phyloP scores from a whole-genome alignment of 2,113 vertebrate species.

The Conger conger region DNA sequence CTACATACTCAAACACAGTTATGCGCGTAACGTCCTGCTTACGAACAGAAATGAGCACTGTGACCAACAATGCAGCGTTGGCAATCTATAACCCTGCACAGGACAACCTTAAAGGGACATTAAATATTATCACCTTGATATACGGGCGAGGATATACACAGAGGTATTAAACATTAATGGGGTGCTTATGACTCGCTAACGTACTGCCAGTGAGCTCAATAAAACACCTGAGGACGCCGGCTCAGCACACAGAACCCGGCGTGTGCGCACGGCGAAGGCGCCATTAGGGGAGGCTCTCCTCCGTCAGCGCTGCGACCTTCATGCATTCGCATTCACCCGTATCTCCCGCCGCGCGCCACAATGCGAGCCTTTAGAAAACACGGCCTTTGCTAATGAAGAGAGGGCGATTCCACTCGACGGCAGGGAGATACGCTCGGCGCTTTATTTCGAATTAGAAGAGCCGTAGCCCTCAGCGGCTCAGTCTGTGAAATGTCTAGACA shows the following conservation, averaged over 20 bases:
- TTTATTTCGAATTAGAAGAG: not conserved
- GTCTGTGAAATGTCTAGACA: not conserved
- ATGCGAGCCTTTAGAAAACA: not conserved
- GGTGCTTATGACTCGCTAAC: not conserved
- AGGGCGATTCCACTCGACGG: not conserved
- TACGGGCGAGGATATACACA: not conserved
- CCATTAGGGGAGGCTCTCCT: not conserved
- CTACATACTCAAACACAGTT: not conserved
- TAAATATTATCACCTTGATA: not conserved
- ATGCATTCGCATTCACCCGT: not conserved
- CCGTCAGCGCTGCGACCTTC: not conserved
- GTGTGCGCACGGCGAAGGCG: not conserved
- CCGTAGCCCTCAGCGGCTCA: not conserved
- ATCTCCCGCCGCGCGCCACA: not conserved
- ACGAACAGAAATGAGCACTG: not conserved
- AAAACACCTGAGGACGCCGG: not conserved
- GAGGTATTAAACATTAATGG: not conserved
- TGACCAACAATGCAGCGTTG: not conserved
- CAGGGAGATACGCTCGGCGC: not conserved
- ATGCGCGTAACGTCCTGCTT: not conserved
- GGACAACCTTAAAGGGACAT: not conserved
- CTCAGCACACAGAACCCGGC: not conserved
- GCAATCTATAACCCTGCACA: not conserved
- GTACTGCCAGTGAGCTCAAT: not conserved
- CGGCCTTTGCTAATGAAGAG: not conserved